Conservation (phyloP, 2,113 vertebrate genomes). For the Tragelaphus imberbis region DNA sequence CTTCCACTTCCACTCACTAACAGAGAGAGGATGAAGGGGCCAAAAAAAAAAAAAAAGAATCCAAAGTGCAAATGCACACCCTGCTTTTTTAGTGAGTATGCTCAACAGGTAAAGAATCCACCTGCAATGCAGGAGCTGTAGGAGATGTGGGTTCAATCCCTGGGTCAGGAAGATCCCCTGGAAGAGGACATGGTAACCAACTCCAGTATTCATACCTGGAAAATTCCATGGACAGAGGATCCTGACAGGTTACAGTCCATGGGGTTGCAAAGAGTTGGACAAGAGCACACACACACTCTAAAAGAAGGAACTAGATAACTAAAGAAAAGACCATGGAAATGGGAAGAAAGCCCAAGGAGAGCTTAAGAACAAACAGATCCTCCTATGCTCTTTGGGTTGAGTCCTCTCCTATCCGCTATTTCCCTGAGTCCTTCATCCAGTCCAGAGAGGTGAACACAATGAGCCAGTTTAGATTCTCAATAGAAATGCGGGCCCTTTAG, state of each 20-base stretch:
- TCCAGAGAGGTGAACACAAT: rapidly evolving
- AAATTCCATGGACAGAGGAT: not conserved
- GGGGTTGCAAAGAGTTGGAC: not conserved
- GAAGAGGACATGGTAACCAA: not conserved
- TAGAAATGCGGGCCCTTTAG: not conserved
- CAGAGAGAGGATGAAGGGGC: not conserved
- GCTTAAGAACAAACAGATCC: not conserved
- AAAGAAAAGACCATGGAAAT: rapidly evolving
- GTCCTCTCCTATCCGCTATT: not conserved
- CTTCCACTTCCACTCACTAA: not conserved
- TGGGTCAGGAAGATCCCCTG: not conserved
- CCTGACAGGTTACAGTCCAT: not conserved
- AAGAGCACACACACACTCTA: not conserved
- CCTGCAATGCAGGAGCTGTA: not conserved
- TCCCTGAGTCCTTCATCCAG: not conserved
- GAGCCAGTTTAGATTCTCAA: not conserved
- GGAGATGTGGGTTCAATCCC: not conserved
- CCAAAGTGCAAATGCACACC: rapidly evolving
- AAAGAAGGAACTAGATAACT: not conserved
- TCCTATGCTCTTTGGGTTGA: rapidly evolving
- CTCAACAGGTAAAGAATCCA: not conserved
- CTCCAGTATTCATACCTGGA: not conserved
- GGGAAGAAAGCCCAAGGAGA: rapidly evolving
- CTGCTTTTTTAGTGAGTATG: not conserved
- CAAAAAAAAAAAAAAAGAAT: rapidly evolving